These are phyloP conservation scores for Scelioninae gen. 1 DNA, from an alignment of 2,888 invertebrate genomes.

Conservation along the genomic window DNA sequence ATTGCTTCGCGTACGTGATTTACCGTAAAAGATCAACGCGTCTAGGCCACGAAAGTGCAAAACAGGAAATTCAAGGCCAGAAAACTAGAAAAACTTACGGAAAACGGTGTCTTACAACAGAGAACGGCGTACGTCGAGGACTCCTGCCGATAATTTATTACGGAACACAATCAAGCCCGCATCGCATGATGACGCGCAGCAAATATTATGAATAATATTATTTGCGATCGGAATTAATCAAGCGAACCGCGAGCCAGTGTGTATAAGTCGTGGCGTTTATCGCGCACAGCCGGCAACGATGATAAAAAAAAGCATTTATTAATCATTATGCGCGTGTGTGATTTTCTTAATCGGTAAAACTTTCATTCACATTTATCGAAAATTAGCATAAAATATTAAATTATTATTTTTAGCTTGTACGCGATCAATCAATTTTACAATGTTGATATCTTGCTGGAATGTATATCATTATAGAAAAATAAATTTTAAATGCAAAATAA, in stretches of 20 bases:
- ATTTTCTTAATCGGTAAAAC: slow-evolving; percentile 45
- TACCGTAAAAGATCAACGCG: slow-evolving; percentile 32
- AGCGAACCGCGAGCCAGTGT: slow-evolving; percentile 5
- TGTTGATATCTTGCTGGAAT: no score
- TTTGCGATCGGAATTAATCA: slow-evolving; percentile 46
- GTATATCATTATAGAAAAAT: neutral
- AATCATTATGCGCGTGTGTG: slow-evolving; percentile 43
- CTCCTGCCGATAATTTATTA: slow-evolving; percentile 58
- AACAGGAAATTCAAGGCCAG: slow-evolving; percentile 63
- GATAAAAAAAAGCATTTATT: slow-evolving; percentile 21
- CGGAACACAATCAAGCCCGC: slow-evolving; percentile 58
- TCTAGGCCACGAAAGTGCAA: slow-evolving; percentile 46
- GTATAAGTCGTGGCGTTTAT: slow-evolving; percentile 8
- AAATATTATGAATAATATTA: slow-evolving; percentile 60
- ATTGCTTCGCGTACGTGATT: slow-evolving; percentile 40
- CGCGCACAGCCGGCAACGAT: slow-evolving; percentile 9
- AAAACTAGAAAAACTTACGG: slow-evolving; percentile 52
- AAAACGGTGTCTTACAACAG: slow-evolving; percentile 41
- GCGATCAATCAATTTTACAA: slow-evolving; percentile 11
- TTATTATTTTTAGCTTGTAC: slow-evolving; percentile 28
- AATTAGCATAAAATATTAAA: slow-evolving; percentile 53
- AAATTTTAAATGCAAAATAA: neutral
- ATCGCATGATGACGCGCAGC: slow-evolving; percentile 42
- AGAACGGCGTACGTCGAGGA: slow-evolving; percentile 39
- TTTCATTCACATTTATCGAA: slow-evolving; percentile 55